Conservation (phyloP, 1,140 invertebrate genomes). For the Hyphantria cunea region DNA sequence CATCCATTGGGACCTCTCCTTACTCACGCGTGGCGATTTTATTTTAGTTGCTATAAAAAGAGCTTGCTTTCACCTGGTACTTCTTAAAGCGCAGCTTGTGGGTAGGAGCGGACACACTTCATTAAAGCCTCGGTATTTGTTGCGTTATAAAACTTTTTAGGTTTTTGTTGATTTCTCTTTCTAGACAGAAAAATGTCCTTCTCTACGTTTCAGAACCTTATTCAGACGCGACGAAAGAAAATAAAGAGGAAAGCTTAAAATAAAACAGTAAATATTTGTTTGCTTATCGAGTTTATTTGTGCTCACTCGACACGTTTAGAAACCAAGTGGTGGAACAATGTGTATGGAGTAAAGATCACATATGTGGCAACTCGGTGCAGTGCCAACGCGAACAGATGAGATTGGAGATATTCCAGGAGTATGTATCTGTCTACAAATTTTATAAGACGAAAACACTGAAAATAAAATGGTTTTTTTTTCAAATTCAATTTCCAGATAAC, state of each 20-base stretch:
- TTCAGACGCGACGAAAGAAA: slow-evolving; percentile 8
- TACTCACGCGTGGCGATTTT: slow-evolving; percentile 56
- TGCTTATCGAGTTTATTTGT: slow-evolving; percentile 46
- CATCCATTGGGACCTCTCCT: slow-evolving; percentile 38
- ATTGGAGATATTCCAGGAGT: slow-evolving; percentile 58
- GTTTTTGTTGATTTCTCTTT: slow-evolving; percentile 21
- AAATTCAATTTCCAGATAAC: slow-evolving; percentile 11
- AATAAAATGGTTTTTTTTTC: slow-evolving; percentile 2
- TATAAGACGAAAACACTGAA: slow-evolving; percentile 1
- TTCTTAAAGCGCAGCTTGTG: slow-evolving; percentile 41
- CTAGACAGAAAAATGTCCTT: slow-evolving; percentile 30
- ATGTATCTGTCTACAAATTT: slow-evolving; percentile 44
- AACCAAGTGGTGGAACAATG: slow-evolving; percentile 64
- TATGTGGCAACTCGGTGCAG: slow-evolving; percentile 60
- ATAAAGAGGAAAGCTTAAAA: slow-evolving; percentile 14
- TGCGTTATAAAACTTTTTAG: slow-evolving; percentile 38
- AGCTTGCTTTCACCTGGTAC: slow-evolving; percentile 52
- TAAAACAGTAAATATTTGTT: slow-evolving; percentile 14
- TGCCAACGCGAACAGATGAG: slow-evolving; percentile 60
- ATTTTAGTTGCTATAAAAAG: slow-evolving; percentile 55
- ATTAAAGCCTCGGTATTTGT: slow-evolving; percentile 48
- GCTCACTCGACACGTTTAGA: slow-evolving; percentile 68
- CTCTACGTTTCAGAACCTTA: slow-evolving; percentile 19
- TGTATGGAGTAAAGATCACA: slow-evolving; percentile 64
- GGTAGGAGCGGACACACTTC: slow-evolving; percentile 46